Base-by-base conservation (phyloP, 2,888 invertebrate species). In the Brachylomia viminalis region DNA sequence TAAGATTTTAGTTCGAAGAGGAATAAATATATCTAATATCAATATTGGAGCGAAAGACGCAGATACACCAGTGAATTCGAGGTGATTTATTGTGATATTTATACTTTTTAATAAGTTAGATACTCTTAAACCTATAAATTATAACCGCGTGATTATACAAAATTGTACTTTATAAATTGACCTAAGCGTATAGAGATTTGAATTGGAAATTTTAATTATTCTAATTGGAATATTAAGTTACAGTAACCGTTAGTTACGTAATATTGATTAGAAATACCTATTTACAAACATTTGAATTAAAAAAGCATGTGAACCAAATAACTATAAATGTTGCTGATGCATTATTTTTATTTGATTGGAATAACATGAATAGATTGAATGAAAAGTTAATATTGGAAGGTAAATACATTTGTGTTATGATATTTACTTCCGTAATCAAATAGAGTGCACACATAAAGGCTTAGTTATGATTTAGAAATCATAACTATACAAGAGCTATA, bases 131-230 rank as follows among this genome's bases (percentile, higher is more conserved):
- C 61, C 65, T 30, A 82, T 82, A 82, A 84, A 79, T 85, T 56
- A 62, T 30, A 61, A 13, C 5, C 23, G 20, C 58, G 72, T 78
- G 67, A 66, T 73, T 66, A 84, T 79, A 82, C 58, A 30, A 79
- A 72, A 66, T 79, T 71, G 61, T 79, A 71, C 71, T 86, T 83
- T 73, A 75, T 66, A 66, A 68, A 74, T 72, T 66, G 30, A 81
- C 64, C 77, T 81, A 81, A 79, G 67, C 49, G 59, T 58, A 65
- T 64, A 68, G 20, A 71, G 54, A 79, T 87, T 83, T 66, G 66
- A 87, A 84, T 79, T 82, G 75, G 78, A 82, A 80, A 82, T 82
- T 64, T 77, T 69, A 78, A 79, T 86, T 75, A 79, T 85, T 81
- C 75, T 70, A 78, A 75, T 75, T 76, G 47, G 83, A 87, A 84